Conservation (phyloP, 1,140 invertebrate species). For the Whitmania pigra region DNA sequence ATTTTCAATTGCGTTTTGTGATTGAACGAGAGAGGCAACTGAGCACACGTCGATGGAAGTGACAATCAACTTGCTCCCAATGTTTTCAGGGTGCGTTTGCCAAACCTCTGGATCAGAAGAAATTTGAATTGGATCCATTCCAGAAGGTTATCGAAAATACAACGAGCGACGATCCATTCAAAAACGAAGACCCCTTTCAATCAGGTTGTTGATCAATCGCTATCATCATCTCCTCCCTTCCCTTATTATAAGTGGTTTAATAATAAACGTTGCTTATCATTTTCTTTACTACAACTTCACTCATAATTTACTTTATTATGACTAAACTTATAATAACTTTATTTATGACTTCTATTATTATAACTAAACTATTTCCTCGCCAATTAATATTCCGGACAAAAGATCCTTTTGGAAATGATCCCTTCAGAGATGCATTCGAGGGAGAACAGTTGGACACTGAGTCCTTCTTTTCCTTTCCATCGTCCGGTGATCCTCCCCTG, state of each 20-base stretch:
- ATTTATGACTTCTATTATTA: too few species aligned
- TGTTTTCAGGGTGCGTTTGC: neutral
- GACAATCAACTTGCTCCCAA: conserved; percentile 18
- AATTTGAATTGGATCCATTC: conserved; percentile 29
- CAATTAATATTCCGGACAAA: neutral
- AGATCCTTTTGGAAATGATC: conserved; percentile 23
- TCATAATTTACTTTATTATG: too few species aligned
- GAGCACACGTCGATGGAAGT: neutral
- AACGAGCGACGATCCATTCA: conserved; percentile 40
- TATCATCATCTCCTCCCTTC: too few species aligned
- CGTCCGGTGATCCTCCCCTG: neutral
- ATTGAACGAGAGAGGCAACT: too few species aligned
- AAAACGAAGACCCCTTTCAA: conserved; percentile 43
- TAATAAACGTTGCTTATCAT: too few species aligned
- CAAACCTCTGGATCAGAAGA: conserved; percentile 28
- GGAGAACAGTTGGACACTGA: neutral
- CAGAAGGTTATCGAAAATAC: conserved; percentile 27
- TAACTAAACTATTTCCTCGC: too few species aligned
- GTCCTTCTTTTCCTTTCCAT: neutral
- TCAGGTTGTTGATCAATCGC: too few species aligned
- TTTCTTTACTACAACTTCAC: too few species aligned
- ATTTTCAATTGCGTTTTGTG: too few species aligned
- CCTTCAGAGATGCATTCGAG: conserved; percentile 17
- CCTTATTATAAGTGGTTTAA: too few species aligned
- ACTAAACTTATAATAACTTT: too few species aligned